phyloP scores from a whole-genome alignment of 2,888 invertebrate species.

The Cetonia aurata region DNA sequence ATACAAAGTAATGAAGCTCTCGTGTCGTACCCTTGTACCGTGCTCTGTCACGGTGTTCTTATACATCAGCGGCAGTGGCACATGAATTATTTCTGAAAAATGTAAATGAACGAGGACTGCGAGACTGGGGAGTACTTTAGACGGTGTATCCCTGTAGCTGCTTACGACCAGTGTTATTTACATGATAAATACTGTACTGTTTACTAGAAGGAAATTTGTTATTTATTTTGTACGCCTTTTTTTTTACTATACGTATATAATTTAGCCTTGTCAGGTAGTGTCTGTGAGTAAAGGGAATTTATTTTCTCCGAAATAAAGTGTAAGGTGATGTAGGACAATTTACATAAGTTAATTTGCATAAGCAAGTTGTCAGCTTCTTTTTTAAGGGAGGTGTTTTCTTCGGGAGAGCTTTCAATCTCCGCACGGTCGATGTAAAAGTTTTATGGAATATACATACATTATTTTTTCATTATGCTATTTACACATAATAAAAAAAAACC shows the following conservation, averaged over 20 bases:
- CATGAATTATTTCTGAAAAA: conserved; percentile 37
- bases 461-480: no score
- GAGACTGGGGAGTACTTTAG: conserved; percentile 27
- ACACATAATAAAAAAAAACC: no score
- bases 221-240: conserved; percentile 46
- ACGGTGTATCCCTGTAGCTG: conserved; percentile 39
- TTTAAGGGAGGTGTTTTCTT: conserved; percentile 25
- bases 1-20: neutral
- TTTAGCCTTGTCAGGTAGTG: conserved; percentile 31
- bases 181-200: conserved; percentile 56
- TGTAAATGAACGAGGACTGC: conserved; percentile 44
- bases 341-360: conserved; percentile 35
- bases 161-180: conserved; percentile 53
- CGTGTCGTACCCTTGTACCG: neutral
- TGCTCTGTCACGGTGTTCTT: conserved; percentile 7
- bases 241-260: conserved; percentile 47
- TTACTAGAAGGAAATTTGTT: conserved; percentile 58
- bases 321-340: conserved; percentile 25
- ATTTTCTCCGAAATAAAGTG: conserved; percentile 21
- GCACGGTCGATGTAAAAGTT: conserved; percentile 8
- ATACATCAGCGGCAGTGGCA: conserved; percentile 27
- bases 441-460: no score
- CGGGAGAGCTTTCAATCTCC: conserved; percentile 7
- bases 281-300: conserved; percentile 29
- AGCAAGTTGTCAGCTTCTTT: conserved; percentile 22